Evolutionary conservation across 2,888 invertebrate genomes (phyloP).

Genomic region (Pheosia tremula): DNA sequence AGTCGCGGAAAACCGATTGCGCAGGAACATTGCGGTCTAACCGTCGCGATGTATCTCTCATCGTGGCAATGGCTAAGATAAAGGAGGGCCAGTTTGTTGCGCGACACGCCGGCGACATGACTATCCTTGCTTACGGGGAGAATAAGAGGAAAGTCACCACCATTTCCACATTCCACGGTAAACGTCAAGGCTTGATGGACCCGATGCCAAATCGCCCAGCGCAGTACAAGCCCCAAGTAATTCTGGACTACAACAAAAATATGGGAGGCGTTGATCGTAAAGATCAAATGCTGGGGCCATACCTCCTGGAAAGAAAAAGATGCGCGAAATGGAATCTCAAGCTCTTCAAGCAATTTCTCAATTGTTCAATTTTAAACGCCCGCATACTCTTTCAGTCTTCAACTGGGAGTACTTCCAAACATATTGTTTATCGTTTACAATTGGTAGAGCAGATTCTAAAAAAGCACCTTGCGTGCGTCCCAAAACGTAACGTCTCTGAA

Average conservation of each 20-base stretch:
- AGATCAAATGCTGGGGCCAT: not conserved
- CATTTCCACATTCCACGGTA: not conserved
- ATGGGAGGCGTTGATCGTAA: not conserved
- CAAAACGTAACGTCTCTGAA: too few species aligned
- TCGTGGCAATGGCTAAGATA: not conserved
- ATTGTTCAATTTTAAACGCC: not conserved
- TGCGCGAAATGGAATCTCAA: not conserved
- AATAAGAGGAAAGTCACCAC: not conserved
- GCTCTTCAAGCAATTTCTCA: not conserved
- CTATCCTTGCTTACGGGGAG: not conserved
- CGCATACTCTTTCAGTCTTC: not conserved
- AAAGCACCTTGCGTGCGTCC: too few species aligned
- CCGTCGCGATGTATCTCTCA: not conserved
- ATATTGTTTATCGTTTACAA: too few species aligned
- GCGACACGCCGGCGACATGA: not conserved
- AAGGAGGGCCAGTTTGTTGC: not conserved
- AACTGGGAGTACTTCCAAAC: too few species aligned
- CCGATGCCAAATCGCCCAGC: not conserved
- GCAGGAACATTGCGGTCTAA: not conserved
- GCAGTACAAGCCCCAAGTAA: conserved; percentile 11
- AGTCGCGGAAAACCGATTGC: not conserved
- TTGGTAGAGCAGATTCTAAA: too few species aligned
- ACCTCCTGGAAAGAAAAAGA: not conserved
- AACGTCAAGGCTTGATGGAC: not conserved
- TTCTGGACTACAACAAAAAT: not conserved